Conservation (phyloP, 1,140 invertebrate genomes). For the Myzus persicae region DNA sequence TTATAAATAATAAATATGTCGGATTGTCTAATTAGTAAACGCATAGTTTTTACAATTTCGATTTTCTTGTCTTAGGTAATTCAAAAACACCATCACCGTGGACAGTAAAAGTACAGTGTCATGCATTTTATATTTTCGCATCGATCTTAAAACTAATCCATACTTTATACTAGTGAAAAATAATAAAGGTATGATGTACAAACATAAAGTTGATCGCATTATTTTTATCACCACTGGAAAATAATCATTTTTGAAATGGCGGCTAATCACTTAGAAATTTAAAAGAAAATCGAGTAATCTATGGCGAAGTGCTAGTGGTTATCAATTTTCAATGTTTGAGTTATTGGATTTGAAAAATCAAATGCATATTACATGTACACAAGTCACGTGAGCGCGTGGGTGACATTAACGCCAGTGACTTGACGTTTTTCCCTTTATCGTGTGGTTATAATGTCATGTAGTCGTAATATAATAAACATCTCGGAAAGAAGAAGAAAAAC, state of each 20-base stretch:
- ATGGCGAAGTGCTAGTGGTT: neutral
- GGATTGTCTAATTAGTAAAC: neutral
- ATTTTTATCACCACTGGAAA: neutral
- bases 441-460: neutral
- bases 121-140: neutral
- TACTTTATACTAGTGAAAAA: neutral
- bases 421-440: neutral
- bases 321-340: neutral
- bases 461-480: neutral
- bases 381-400: neutral
- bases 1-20: neutral
- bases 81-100: neutral
- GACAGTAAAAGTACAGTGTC: neutral
- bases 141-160: neutral
- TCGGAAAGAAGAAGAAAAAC: neutral
- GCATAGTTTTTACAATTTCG: neutral
- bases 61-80: neutral
- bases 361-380: neutral
- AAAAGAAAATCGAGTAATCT: neutral
- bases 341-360: neutral
- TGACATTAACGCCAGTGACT: neutral
- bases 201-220: neutral
- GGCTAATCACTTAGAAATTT: neutral
- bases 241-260: neutral
- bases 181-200: neutral